A percentile compares a stretch with the other conserved stretches of the same genome.
Evolutionary conservation across 2,113 vertebrate genomes (phyloP).

Genomic region (Xiphophorus hellerii): DNA sequence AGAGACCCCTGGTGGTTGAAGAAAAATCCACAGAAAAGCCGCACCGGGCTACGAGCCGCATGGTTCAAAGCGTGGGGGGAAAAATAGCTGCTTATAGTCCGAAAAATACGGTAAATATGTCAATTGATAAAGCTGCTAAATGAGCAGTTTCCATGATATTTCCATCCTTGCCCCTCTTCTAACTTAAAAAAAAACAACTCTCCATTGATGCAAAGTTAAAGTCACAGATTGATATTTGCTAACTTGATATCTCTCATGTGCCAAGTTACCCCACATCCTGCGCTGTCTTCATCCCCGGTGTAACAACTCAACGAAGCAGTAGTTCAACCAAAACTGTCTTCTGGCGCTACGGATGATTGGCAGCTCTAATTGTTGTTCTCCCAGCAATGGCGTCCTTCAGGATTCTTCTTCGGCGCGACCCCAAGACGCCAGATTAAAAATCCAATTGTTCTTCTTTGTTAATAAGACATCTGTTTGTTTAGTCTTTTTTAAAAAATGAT

Average conservation of each 20-base stretch:
- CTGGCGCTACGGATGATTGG: slow-evolving; percentile 68
- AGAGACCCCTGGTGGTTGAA: too few species aligned
- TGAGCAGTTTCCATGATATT: background rate
- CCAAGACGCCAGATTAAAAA: slow-evolving; percentile 35
- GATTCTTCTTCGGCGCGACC: slow-evolving; percentile 19
- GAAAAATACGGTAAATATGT: background rate
- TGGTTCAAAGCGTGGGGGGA: too few species aligned
- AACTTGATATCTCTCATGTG: slow-evolving; percentile 24
- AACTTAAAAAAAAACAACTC: background rate
- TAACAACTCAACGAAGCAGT: slow-evolving; percentile 20
- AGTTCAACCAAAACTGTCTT: slow-evolving; percentile 47
- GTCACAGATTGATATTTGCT: slow-evolving; percentile 22
- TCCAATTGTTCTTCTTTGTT: slow-evolving; percentile 35
- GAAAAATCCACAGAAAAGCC: too few species aligned
- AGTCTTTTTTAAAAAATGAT: slow-evolving; percentile 22
- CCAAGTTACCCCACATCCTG: slow-evolving; percentile 19
- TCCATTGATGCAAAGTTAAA: background rate
- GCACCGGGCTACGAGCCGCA: too few species aligned
- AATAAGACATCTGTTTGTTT: slow-evolving; percentile 49
- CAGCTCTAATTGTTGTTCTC: slow-evolving; percentile 72
- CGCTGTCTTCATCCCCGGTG: slow-evolving; percentile 3
- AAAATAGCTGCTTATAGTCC: too few species aligned
- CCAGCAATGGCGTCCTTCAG: slow-evolving; percentile 45
- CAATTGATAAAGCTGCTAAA: background rate
- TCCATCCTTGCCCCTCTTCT: background rate